phyloP scores from a whole-genome alignment of 2,888 invertebrate genomes.

The Sphinx pinastri region DNA sequence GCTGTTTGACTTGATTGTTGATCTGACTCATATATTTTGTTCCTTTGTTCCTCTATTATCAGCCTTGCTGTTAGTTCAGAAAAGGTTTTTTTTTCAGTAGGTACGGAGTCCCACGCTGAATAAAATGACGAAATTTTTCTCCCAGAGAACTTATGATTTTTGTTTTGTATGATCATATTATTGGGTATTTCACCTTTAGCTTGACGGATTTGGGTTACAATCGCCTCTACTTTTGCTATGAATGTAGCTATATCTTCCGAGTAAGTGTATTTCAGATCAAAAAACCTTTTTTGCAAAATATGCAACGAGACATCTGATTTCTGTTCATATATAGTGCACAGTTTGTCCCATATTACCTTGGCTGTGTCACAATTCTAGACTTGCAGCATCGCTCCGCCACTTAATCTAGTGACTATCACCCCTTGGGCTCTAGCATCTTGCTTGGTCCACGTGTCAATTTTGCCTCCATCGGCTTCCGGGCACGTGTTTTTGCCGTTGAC shows the following conservation, averaged over 20 bases:
- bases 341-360: not conserved
- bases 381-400: not conserved
- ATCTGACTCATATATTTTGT: not conserved
- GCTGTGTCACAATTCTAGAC: not conserved
- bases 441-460: not conserved
- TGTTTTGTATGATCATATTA: not conserved
- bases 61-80: not conserved
- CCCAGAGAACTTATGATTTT: slow-evolving; percentile 1
- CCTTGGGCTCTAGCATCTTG: not conserved
- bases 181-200: not conserved
- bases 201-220: not conserved
- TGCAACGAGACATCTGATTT: not conserved
- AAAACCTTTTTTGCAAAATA: not conserved
- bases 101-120: not conserved
- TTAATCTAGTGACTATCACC: not conserved
- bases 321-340: not conserved
- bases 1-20: not conserved
- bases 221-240: not conserved
- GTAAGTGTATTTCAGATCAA: not conserved
- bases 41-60: not conserved
- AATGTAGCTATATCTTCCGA: not conserved
- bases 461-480: not conserved
- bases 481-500: not conserved
- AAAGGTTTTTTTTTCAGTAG: not conserved
- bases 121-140: not conserved